These are phyloP conservation scores for Microcebus lehilahytsara DNA, from an alignment of 2,113 vertebrate species.

Conservation along the genomic window DNA sequence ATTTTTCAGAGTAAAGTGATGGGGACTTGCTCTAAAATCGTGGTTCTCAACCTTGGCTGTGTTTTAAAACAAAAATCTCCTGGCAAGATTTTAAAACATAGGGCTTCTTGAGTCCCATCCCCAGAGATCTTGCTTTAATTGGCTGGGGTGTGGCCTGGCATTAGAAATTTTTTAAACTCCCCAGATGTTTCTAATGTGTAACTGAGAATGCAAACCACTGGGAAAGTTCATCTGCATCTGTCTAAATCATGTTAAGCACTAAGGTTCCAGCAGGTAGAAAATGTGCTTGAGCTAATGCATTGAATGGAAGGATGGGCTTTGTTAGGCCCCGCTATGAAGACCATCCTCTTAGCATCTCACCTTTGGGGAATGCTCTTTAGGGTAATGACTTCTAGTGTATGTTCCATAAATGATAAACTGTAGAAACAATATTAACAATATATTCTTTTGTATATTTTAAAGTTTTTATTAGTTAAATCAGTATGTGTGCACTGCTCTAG, in stretches of 20 bases:
- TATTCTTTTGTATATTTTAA: background rate
- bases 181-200: background rate
- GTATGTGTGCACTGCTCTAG: background rate
- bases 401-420: background rate
- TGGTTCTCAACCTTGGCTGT: background rate
- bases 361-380: background rate
- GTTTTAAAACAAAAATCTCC: background rate
- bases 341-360: background rate
- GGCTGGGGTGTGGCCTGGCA: background rate
- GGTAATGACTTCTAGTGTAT: background rate
- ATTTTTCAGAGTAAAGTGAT: background rate
- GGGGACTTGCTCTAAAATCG: background rate
- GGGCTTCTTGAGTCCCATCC: background rate
- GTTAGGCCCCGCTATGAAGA: background rate
- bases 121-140: background rate
- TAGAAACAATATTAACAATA: background rate
- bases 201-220: background rate
- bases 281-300: background rate
- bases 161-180: background rate
- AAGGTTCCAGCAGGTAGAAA: background rate
- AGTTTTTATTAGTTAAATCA: background rate
- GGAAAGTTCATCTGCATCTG: background rate
- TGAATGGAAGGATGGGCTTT: background rate
- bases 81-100: background rate
- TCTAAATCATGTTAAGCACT: background rate